Percentiles rank a stretch among this genome's conserved stretches.
These are phyloP conservation scores for Listronotus oregonensis DNA, from an alignment of 1,140 invertebrate species.

Conservation along the genomic window DNA sequence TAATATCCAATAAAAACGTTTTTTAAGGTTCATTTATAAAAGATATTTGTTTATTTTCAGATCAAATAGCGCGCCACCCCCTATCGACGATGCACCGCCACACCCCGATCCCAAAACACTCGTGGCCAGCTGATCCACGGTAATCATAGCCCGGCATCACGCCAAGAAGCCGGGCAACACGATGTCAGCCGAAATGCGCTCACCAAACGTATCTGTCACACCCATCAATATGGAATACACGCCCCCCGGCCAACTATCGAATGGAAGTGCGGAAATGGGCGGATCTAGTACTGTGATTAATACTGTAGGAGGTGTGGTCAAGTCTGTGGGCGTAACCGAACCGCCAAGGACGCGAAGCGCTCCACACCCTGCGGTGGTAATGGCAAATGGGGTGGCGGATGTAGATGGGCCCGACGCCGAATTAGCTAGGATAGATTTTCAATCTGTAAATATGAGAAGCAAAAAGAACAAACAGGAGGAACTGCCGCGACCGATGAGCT, in stretches of 20 bases:
- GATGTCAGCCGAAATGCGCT: slow-evolving; percentile 55
- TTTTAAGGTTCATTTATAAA: too few relatives aligned
- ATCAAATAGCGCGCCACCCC: slow-evolving; percentile 25
- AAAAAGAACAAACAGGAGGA: slow-evolving; percentile 47
- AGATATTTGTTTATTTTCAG: slow-evolving; percentile 22
- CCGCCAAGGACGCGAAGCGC: slow-evolving; percentile 44
- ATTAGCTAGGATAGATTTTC: slow-evolving; percentile 55
- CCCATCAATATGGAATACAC: slow-evolving; percentile 54
- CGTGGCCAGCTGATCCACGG: slow-evolving; percentile 44
- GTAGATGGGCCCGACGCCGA: slow-evolving; percentile 53
- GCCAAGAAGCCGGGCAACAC: slow-evolving; percentile 22
- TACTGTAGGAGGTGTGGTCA: slow-evolving; percentile 25
- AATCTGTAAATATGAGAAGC: slow-evolving; percentile 50
- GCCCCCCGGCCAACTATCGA: slow-evolving; percentile 33
- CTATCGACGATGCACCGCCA: slow-evolving; percentile 28
- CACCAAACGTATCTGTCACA: slow-evolving; percentile 56
- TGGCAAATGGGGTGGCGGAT: slow-evolving; percentile 36
- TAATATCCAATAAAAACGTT: too few relatives aligned
- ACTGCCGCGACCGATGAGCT: slow-evolving; percentile 78
- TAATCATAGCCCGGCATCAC: slow-evolving; percentile 29
- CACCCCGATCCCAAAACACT: slow-evolving; percentile 17
- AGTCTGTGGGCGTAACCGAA: slow-evolving; percentile 33
- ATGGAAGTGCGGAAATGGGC: slow-evolving; percentile 25
- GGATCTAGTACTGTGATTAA: slow-evolving; percentile 23
- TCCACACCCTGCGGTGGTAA: slow-evolving; percentile 38